Evolutionary conservation across 2,888 invertebrate species (phyloP), one percentile per base, ranked within the genome.

Genomic region (Agriopis marginaria): DNA sequence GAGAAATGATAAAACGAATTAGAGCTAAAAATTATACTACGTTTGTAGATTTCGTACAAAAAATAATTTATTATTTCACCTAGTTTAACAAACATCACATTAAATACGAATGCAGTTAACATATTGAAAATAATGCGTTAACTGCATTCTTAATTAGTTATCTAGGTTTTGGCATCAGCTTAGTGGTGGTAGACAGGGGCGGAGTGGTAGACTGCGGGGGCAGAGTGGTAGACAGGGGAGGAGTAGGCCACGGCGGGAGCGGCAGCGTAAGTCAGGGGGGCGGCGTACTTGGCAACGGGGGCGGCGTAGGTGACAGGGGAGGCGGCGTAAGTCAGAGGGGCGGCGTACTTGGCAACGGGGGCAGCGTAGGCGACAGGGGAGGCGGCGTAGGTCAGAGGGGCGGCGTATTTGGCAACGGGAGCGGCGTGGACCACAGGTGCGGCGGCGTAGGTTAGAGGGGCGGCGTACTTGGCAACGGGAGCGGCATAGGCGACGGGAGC

Each of bases 111-210:
- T 76, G 75, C 75, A 77, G 71, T 67, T 65, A 75, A 74, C 76
- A 67, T 75, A 82, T 79, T 77, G 58, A 79, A 78, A 83, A 81
- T 79, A 82, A 84, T 80, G 79, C 76, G 73, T 71, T 75, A 79
- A 77, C 75, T 75, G 77, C 77, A 78, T n/a, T 73, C 64, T 23
- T 77, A 80, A 79, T 78, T 79, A 66, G 72, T 77, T 78, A 82
- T 70, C 79, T 86, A 84, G 70, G 72, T 76, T 90, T 90, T 91
- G 88, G 89, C 79, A 83, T 84, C 66, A 77, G 70, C 77, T 89
- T 84, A 92, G 80, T 93, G 92, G 85, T 91, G 89, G 85, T 91
- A 91, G 72, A 84, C 75, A n/a, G 88, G 86, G 1, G 86, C 83
- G 42, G 84, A 73, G 75, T 83, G 77, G n/a, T 77, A 49, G 8